phyloP scores from a whole-genome alignment of 2,797 vertebrate genomes.

The Lindbergichthys nudifrons region DNA sequence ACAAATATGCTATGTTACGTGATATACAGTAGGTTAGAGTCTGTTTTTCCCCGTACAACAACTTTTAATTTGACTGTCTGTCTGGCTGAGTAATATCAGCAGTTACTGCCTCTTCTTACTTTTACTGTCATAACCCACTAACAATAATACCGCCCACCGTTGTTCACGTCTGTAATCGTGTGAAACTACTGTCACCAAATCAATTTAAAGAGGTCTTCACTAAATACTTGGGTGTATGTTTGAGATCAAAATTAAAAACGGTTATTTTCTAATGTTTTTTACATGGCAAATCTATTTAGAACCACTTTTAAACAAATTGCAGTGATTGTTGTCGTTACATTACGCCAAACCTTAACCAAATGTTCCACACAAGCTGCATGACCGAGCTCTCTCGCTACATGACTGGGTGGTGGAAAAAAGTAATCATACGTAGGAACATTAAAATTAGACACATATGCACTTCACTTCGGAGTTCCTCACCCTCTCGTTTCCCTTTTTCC shows the following conservation, averaged over 20 bases:
- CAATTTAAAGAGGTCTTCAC: not conserved
- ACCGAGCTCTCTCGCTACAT: conserved; percentile 40
- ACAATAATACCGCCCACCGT: not conserved
- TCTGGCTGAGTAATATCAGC: conserved; percentile 31
- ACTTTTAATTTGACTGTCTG: not conserved
- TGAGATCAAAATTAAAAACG: not conserved
- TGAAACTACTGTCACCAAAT: not conserved
- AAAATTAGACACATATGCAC: conserved; percentile 40
- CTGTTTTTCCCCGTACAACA: not conserved
- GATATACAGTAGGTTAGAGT: not conserved
- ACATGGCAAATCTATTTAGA: not conserved
- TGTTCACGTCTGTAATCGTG: not conserved
- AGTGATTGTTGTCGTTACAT: no score
- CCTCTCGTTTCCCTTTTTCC: conserved; percentile 45
- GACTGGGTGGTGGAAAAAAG: conserved; percentile 76
- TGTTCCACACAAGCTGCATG: conserved; percentile 30
- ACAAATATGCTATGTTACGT: not conserved
- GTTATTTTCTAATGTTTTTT: not conserved
- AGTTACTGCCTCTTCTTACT: not conserved
- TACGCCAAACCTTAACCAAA: conserved; percentile 22
- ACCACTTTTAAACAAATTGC: not conserved
- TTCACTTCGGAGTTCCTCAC: conserved; percentile 44
- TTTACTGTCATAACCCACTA: not conserved
- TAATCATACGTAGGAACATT: conserved; percentile 48
- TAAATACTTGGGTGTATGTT: not conserved